These are phyloP conservation scores for Sarcophaga subvicina DNA, from an alignment of 2,888 invertebrate genomes.

Conservation along the genomic window DNA sequence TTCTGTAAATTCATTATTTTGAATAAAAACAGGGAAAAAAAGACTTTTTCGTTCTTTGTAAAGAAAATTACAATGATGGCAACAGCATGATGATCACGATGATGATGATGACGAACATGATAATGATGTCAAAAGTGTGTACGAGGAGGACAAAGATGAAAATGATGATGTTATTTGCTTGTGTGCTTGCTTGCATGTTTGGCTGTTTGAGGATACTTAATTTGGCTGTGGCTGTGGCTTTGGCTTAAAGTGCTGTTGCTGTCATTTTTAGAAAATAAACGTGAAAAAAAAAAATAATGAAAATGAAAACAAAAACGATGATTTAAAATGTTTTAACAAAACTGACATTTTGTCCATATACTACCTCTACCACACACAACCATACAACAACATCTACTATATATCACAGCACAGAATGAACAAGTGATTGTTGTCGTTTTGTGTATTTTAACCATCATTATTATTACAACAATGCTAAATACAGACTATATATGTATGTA, in stretches of 20 bases:
- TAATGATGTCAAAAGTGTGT: neutral
- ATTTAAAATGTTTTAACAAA: constrained; percentile 30
- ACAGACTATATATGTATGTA: neutral
- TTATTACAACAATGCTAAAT: constrained; percentile 50
- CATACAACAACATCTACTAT: too few relatives aligned
- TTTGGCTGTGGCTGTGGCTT: neutral
- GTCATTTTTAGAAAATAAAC: constrained; percentile 6
- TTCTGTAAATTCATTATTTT: too few relatives aligned
- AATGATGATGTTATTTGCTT: too few relatives aligned
- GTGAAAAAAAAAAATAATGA: too few relatives aligned
- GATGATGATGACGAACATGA: neutral
- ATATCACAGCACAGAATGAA: too few relatives aligned
- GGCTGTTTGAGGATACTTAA: neutral
- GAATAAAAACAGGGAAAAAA: too few relatives aligned
- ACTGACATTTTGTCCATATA: constrained; percentile 32
- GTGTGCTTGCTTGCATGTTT: too few relatives aligned
- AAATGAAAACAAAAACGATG: constrained; percentile 19
- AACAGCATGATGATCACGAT: neutral
- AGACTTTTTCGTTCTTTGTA: neutral
- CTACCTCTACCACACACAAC: neutral
- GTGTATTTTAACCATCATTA: neutral
- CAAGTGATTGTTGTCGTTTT: neutral
- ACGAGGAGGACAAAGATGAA: too few relatives aligned
- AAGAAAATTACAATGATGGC: neutral
- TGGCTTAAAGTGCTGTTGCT: constrained; percentile 10